phyloP scores from a whole-genome alignment of 2,888 invertebrate genomes.

The Pyrocoelia pectoralis region DNA sequence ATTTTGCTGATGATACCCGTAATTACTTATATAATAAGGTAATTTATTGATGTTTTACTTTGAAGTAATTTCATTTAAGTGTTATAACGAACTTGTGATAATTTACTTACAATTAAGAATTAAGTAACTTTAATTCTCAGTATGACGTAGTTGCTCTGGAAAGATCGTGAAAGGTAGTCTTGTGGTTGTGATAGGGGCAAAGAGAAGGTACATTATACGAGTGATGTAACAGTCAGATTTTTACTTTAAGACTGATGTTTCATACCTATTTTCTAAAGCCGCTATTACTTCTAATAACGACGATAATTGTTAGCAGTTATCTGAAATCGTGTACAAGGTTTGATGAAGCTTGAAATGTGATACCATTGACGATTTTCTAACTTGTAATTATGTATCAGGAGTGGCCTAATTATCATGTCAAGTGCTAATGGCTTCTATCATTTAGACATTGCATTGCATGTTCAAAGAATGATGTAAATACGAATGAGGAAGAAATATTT shows the following conservation, averaged over 20 bases:
- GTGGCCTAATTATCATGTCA: not conserved
- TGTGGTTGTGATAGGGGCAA: slow-evolving; percentile 28
- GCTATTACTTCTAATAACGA: not conserved
- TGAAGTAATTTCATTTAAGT: not conserved
- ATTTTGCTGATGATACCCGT: not conserved
- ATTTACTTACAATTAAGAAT: slow-evolving; percentile 6
- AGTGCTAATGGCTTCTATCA: not conserved
- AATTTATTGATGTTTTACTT: not conserved
- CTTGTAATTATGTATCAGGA: not conserved
- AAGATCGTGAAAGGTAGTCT: slow-evolving; percentile 26
- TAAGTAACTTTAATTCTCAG: slow-evolving; percentile 13
- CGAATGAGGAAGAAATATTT: no score
- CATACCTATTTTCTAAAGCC: not conserved
- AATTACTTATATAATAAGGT: not conserved
- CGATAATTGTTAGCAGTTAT: not conserved
- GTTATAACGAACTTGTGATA: not conserved
- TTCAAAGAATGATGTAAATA: no score
- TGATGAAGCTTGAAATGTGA: not conserved
- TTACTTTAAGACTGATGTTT: not conserved
- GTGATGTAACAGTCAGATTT: slow-evolving; percentile 24
- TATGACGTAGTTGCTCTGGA: slow-evolving; percentile 15
- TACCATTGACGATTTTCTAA: not conserved
- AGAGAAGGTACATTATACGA: slow-evolving; percentile 18
- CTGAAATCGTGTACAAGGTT: not conserved
- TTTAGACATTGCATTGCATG: no score